Base-by-base conservation (phyloP, 2,888 invertebrate genomes). In the Habrosyne pyritoides region DNA sequence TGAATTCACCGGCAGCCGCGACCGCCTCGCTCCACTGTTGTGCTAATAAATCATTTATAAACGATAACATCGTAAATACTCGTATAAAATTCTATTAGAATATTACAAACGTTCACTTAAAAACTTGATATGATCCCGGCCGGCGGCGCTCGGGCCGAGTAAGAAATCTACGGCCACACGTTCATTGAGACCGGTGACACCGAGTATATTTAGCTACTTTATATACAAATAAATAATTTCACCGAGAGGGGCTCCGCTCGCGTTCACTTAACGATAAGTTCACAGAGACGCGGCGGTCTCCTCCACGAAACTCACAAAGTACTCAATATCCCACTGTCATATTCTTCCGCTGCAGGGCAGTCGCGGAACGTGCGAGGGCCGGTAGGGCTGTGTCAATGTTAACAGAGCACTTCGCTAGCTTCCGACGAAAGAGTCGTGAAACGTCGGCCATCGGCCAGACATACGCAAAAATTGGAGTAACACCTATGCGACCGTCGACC, bases 41-140 rank as follows among this genome's bases (percentile, higher is more conserved):
- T 54, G 52, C 55, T 57, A 52, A 55, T 54, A 53, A 42, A 42
- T 42, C 28, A 61, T 56, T 63, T 60, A 58, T 63, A 63, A 63
- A 60, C 59, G 56, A 70, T 61, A 66, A 73, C 71, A 66, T 61
- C 73, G 70, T 75, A 72, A 74, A 77, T 57, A 60, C 56, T 67
- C 61, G 60, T 77, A 77, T 60, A 75, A 76, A 75, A 76, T 42
- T 36, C 14, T 6, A 14, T 36, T 14, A 36, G 14, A 36, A 36
- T 36, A 63, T 54, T 57, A 54, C 57, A 55, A 57, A 46, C 30
- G 58, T 5, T 42, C 42, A 18, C 42, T 0, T 2, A 8, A 8
- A 18, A 42, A 42, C 42, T n/a, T 42, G 42, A 42, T 42, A 42
- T 42, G 42, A 18, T 42, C 42, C 14, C 8, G 30, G 36, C 36